Percentiles rank a stretch among this genome's conserved stretches.
Evolutionary conservation across 1,140 invertebrate genomes (phyloP).

Genomic region (Anadara kagoshimensis): DNA sequence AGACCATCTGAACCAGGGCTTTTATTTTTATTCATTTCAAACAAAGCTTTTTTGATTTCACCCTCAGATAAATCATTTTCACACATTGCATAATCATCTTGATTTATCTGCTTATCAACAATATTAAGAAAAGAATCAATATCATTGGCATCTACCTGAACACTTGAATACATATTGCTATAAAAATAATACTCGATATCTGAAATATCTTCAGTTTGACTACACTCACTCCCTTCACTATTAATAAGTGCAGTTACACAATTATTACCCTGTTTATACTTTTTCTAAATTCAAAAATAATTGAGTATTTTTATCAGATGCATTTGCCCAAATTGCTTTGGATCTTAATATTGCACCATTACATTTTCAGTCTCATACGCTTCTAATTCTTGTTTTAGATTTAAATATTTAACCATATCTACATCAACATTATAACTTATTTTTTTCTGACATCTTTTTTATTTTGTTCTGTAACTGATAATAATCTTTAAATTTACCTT

Average conservation of each 20-base stretch:
- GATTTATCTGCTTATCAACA: background rate
- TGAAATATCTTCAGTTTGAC: constrained; percentile 1
- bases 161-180: constrained; percentile 8
- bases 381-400: constrained; percentile 1
- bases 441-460: background rate
- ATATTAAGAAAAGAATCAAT: constrained; percentile 1
- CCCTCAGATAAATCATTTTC: constrained; percentile 9
- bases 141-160: constrained; percentile 1
- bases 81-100: background rate
- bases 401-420: constrained; percentile 6
- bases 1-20: constrained; percentile 22
- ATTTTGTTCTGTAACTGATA: background rate
- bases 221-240: background rate
- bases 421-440: background rate
- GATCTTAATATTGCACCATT: constrained; percentile 27
- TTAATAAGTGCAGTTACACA: background rate
- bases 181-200: constrained; percentile 17
- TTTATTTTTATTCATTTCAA: constrained; percentile 12
- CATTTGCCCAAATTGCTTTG: constrained; percentile 6
- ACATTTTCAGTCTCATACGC: constrained; percentile 18
- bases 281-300: background rate
- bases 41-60: constrained; percentile 21
- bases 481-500: background rate
- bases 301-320: constrained; percentile 17
- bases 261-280: constrained; percentile 3